Evolutionary conservation across 2,113 vertebrate species (phyloP).

Genomic region (Vanacampus margaritifer): DNA sequence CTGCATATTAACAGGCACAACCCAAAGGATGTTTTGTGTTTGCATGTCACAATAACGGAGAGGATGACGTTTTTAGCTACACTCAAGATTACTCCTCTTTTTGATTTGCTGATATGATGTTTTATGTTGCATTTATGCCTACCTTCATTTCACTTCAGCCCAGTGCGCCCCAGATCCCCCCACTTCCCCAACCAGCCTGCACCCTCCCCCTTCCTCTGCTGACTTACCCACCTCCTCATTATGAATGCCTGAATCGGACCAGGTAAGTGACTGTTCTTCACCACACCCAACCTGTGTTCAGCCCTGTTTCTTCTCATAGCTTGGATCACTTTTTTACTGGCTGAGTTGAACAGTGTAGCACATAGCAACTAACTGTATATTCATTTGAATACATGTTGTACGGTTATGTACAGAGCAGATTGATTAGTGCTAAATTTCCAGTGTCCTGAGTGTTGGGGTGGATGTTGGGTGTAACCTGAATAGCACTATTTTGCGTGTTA

Average conservation of each 20-base stretch:
- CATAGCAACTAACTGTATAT: too few relatives aligned
- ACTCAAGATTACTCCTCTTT: not conserved
- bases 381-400: too few relatives aligned
- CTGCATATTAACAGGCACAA: not conserved
- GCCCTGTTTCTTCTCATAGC: not conserved
- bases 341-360: not conserved
- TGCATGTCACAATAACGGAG: not conserved
- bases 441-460: too few relatives aligned
- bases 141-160: slow-evolving; percentile 77
- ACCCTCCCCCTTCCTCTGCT: slow-evolving; percentile 80
- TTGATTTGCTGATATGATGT: slow-evolving; percentile 29
- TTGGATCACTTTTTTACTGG: not conserved
- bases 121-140: slow-evolving; percentile 38
- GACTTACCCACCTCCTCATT: slow-evolving; percentile 83
- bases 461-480: too few relatives aligned
- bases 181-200: slow-evolving; percentile 83
- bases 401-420: too few relatives aligned
- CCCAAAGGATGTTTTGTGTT: not conserved
- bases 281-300: not conserved
- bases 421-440: too few relatives aligned
- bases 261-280: slow-evolving; percentile 79
- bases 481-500: too few relatives aligned
- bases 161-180: slow-evolving; percentile 84
- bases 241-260: slow-evolving; percentile 86
- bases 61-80: not conserved